phyloP scores from a whole-genome alignment of 2,888 invertebrate species.

The Acanthosepion esculentum region DNA sequence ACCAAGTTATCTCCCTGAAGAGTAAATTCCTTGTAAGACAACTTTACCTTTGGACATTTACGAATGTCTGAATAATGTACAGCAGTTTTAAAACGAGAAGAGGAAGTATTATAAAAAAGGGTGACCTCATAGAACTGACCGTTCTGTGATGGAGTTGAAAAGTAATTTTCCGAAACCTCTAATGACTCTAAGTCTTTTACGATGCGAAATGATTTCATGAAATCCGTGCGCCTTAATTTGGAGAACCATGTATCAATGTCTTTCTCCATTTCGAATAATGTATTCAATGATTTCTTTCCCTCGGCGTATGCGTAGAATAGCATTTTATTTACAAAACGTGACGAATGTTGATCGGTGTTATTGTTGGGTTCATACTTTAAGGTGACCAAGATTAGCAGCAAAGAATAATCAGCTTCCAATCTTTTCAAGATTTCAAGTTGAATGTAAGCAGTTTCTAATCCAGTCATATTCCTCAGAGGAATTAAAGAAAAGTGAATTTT shows the following conservation, averaged over 20 bases:
- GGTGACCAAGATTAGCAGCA: neutral
- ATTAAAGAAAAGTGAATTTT: neutral
- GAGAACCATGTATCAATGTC: neutral
- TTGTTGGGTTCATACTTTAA: neutral
- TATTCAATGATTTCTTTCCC: neutral
- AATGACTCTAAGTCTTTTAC: neutral
- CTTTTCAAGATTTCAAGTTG: neutral
- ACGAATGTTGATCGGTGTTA: neutral
- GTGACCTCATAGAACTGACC: neutral
- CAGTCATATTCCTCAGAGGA: neutral
- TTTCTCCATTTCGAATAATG: neutral
- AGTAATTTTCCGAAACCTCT: neutral
- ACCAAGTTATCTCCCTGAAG: neutral
- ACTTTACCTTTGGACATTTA: neutral
- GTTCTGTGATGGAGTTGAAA: neutral
- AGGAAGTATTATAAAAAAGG: neutral
- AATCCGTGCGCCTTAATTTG: neutral
- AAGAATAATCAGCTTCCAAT: rapidly evolving
- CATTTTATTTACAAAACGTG: neutral
- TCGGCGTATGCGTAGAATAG: neutral
- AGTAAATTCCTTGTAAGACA: neutral
- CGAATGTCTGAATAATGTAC: neutral
- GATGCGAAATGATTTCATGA: neutral
- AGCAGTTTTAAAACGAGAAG: neutral
- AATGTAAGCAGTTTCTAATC: neutral